Base-by-base conservation (phyloP, 92 coral and sea anemone genomes). In the Zoanthus gigantus region DNA sequence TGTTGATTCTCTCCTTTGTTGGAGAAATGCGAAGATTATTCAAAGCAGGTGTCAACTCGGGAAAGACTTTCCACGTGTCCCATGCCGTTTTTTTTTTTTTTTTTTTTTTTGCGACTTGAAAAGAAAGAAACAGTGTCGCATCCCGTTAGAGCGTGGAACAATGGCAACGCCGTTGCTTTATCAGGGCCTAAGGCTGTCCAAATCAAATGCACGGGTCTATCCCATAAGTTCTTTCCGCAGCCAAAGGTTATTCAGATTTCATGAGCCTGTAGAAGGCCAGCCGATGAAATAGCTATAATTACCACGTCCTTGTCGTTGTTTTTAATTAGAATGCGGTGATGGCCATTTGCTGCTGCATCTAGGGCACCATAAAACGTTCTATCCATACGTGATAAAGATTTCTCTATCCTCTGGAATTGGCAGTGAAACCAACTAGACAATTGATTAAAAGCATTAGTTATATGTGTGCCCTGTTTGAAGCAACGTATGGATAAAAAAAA, bases 61-160 rank as follows among this genome's bases (percentile, higher is more conserved):
- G 95, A 86, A 86, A 92, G 15, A 90, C 93, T 45, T 53, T 78
- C 91, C 95, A 90, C 66, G 61, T 89, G 90, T n/a, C n/a, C n/a
- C n/a, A n/a, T n/a, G n/a, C n/a, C n/a, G n/a, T 23, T 23, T 23
- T 23, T 23, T 23, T 23, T 23, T 23, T 23, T 90, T 7, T 92
- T 88, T 61, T 84, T 93, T 86, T 93, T 90, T 32, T 93, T 86
- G 8, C 91, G 78, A 50, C 89, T 88, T 15, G 84, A 29, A 75
- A 92, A 92, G 75, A 87, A 90, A 18, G 91, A 93, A 13, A 88
- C 90, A 17, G 95, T 93, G 72, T 93, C 95, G 75, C 92, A 93
- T 34, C 95, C 93, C 28, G 93, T 93, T 29, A 93, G 82, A 53
- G 95, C 93, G 66, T 93, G 96, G 53, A 93, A 90, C 83, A 93